Evolutionary conservation across 2,797 vertebrate species (phyloP), one percentile per base, ranked within the genome.

Genomic region (Falco cherrug): DNA sequence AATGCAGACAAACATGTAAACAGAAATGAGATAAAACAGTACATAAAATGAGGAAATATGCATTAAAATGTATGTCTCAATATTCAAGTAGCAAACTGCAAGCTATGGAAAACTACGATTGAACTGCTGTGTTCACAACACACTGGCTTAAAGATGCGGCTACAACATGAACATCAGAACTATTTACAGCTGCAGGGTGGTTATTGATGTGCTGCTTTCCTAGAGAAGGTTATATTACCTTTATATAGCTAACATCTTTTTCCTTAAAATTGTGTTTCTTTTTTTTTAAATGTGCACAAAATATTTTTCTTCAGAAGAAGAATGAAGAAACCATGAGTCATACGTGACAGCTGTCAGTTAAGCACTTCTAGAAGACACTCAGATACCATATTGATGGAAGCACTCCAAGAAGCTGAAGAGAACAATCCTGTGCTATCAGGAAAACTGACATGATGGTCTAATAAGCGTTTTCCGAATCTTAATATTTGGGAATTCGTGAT

Each of bases 301-400:
- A 70, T 91, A 74, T 76, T 94, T 95, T 93, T 63, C 45, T 88
- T 90, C 28, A 54, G 57, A 67, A 82, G 31, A 69, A 74, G 57
- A 54, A 33, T 63, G 63, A 89, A 63, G 68, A 92, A 92, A 57
- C 74, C 9, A 25, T 89, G 56, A 94, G 33, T 91, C 91, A 84
- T 86, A 73, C 8, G 2, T 73, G 93, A 79, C 63, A 94, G 80
- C 80, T 96, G 85, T 90, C 93, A 97, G 78, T 93, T 91, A 91
- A 80, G 41, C 54, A 74, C 54, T 95, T 89, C 67, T 94, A 95
- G 80, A 93, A 96, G 85, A 79, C 53, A 60, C 47, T 53, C 45
- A 87, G 79, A 76, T 88, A 79, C 81, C 47, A 59, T 91, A 81
- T 37, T 95, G 87, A 79, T 88, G 83, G 93, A 95, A 73, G 16